Evolutionary conservation across 1,140 invertebrate species (phyloP), one percentile per base, ranked within the genome.

Genomic region (Achatina immaculata): DNA sequence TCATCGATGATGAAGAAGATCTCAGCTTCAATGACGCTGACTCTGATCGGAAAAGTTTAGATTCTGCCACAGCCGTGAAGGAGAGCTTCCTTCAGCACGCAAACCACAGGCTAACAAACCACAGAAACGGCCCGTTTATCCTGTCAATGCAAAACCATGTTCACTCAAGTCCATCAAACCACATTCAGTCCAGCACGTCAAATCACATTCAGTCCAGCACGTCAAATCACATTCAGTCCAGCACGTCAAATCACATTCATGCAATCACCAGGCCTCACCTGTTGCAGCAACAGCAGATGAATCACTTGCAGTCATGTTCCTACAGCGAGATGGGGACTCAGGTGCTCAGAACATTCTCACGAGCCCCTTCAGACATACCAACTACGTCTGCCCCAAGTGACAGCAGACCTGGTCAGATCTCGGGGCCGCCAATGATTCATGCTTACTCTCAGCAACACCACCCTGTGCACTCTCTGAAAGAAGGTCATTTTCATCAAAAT

Each of bases 1-100:
- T 80, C 16, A 58, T 80, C 0, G 78, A 80, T 31, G 78, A 80
- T 2, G 78, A 80, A 45, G 78, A 80, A 21, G 68, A 80, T 58
- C 1, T 80, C 43, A 80, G 68, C n/a, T 80, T 80, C 21, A 24
- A 79, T 4, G 68, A 80, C 9, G 58, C 40, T n/a, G 78, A 69
- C 0, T 80, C 78, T 0, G 78, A 80, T 36, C 0, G 21, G 3
- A 71, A 58, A 40, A 80, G 78, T 34, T 1, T 71, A 28, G 68
- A 80, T 28, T 80, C 78, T 11, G 36, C 45, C 0, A 80, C 78
- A n/a, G 38, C 55, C 24, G 66, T 72, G 16, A 80, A 80, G 40
- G 42, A 76, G 40, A 76, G 43, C 38, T 34, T 76, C 34, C 28
- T 58, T 0, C 51, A 62, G 4, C 11, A 62, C 7, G 74, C 14